Evolutionary conservation across 2,888 invertebrate species (phyloP).

Genomic region (Axea sp.): DNA sequence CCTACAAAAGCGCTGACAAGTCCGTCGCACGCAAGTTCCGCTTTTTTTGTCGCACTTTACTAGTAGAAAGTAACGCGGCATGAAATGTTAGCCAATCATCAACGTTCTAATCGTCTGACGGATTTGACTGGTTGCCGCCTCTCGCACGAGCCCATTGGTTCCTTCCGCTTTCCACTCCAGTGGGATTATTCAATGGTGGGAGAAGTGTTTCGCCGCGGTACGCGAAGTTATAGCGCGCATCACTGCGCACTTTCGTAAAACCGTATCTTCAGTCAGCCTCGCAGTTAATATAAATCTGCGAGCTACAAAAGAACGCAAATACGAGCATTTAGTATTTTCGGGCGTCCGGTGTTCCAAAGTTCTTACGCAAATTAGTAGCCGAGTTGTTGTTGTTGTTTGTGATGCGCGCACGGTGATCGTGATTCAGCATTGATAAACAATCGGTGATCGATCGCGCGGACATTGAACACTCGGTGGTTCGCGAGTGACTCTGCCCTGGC

Average conservation of each 20-base stretch:
- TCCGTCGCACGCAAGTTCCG: constrained; percentile 62
- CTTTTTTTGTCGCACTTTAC: constrained; percentile 52
- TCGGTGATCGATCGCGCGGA: not conserved
- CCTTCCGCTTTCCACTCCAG: constrained; percentile 27
- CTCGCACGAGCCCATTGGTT: constrained; percentile 55
- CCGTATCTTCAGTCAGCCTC: constrained; percentile 50
- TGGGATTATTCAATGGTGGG: constrained; percentile 25
- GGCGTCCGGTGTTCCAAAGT: not conserved
- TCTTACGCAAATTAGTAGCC: not conserved
- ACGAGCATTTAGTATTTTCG: not conserved
- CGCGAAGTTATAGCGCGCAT: constrained; percentile 52
- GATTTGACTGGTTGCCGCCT: constrained; percentile 56
- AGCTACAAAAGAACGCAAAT: not conserved
- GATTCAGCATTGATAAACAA: no score
- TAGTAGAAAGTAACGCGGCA: constrained; percentile 43
- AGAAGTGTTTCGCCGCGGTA: constrained; percentile 41
- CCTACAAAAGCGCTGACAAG: constrained; percentile 52
- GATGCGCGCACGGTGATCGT: no score
- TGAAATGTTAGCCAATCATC: constrained; percentile 59
- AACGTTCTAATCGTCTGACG: constrained; percentile 32
- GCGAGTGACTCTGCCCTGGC: constrained; percentile 4
- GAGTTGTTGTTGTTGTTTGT: not conserved
- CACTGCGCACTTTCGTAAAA: constrained; percentile 58
- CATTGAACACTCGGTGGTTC: constrained; percentile 4
- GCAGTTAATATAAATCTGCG: constrained; percentile 22